These are phyloP conservation scores for Theretra japonica DNA, from an alignment of 2,888 invertebrate species.

Conservation along the genomic window DNA sequence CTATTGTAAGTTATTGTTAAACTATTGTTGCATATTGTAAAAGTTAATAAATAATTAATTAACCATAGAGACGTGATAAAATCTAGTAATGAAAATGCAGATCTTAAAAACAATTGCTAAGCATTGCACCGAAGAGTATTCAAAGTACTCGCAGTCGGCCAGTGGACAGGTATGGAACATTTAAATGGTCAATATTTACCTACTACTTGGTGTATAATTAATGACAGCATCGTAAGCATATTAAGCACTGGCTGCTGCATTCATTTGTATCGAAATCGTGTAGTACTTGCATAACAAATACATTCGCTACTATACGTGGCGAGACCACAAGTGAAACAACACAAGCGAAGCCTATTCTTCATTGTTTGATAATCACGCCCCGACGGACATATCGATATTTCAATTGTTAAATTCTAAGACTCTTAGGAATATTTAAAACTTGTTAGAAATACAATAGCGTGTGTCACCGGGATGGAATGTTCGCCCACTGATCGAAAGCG, in stretches of 20 bases:
- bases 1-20: too few species aligned
- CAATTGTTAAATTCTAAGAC: slow-evolving; percentile 62
- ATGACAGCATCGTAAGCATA: slow-evolving; percentile 20
- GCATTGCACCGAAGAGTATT: too few species aligned
- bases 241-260: slow-evolving; percentile 23
- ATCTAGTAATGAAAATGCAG: too few species aligned
- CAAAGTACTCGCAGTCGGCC: not conserved
- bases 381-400: slow-evolving; percentile 49
- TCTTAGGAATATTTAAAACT: slow-evolving; percentile 58
- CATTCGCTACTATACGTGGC: slow-evolving; percentile 21
- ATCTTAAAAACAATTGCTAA: too few species aligned
- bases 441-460: slow-evolving; percentile 64
- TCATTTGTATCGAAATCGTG: slow-evolving; percentile 20
- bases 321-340: slow-evolving; percentile 15
- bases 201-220: slow-evolving; percentile 14
- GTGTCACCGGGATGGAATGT: slow-evolving; percentile 67
- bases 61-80: too few species aligned
- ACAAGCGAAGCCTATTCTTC: slow-evolving; percentile 38
- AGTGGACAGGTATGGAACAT: slow-evolving; percentile 4
- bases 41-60: too few species aligned
- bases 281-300: slow-evolving; percentile 23
- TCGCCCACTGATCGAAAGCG: slow-evolving; percentile 57
- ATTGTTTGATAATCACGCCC: slow-evolving; percentile 55
- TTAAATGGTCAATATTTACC: slow-evolving; percentile 8
- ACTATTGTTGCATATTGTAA: too few species aligned